Percentiles rank a stretch among this genome's conserved stretches.
Evolutionary conservation across 2,113 vertebrate species (phyloP).

Genomic region (Melospiza melodia): DNA sequence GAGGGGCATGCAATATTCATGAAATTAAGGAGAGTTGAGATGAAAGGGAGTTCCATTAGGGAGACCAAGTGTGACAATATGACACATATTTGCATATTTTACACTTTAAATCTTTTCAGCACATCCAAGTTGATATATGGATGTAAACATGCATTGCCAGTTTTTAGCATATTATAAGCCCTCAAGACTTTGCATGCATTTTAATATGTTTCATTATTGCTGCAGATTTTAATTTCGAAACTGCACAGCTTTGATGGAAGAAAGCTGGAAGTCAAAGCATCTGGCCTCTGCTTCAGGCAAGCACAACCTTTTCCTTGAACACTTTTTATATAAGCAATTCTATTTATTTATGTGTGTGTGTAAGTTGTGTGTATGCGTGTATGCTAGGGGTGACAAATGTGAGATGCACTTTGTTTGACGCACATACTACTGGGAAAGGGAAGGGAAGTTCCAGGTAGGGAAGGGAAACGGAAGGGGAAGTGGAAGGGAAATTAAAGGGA

Average conservation of each 20-base stretch:
- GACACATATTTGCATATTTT: slow-evolving; percentile 89
- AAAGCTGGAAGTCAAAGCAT: slow-evolving; percentile 82
- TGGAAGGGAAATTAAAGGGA: not conserved
- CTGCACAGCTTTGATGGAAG: slow-evolving; percentile 80
- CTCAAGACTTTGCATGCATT: slow-evolving; percentile 87
- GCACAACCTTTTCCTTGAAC: slow-evolving; percentile 70
- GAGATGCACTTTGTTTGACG: slow-evolving; percentile 34
- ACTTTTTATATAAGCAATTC: slow-evolving; percentile 68
- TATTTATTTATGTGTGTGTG: slow-evolving; percentile 61
- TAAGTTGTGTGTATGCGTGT: not conserved
- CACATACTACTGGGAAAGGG: not conserved
- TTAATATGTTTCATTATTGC: slow-evolving; percentile 88
- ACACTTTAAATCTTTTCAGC: slow-evolving; percentile 89
- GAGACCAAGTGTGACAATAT: slow-evolving; percentile 89
- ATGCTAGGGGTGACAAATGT: not conserved
- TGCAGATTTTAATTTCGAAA: slow-evolving; percentile 85
- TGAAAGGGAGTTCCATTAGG: slow-evolving; percentile 87
- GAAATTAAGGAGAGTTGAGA: slow-evolving; percentile 86
- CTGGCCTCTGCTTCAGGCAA: slow-evolving; percentile 81
- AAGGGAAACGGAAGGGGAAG: not conserved
- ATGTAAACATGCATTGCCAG: slow-evolving; percentile 86
- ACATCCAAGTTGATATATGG: slow-evolving; percentile 88
- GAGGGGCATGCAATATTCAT: slow-evolving; percentile 86
- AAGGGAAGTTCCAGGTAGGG: not conserved
- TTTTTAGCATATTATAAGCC: slow-evolving; percentile 89